These are phyloP conservation scores for Cyprinella venusta DNA, from an alignment of 2,797 vertebrate genomes.

Conservation along the genomic window DNA sequence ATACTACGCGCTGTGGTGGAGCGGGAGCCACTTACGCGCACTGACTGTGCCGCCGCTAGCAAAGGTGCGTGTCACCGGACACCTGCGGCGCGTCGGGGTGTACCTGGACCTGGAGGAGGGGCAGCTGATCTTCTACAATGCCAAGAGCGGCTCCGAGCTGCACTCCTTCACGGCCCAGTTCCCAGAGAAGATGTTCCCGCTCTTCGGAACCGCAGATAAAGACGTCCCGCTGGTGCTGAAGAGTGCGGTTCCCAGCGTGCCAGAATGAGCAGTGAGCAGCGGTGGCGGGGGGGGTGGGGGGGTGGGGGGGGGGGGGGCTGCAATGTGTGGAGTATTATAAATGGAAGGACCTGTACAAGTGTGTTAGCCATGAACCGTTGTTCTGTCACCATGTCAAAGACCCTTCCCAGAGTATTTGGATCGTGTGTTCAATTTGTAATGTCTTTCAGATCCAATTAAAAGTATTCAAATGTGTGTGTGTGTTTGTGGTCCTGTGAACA, in stretches of 20 bases:
- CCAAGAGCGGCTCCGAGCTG: conserved; percentile 73
- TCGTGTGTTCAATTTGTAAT: too few relatives aligned
- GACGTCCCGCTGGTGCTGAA: conserved; percentile 75
- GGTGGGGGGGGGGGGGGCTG: too few relatives aligned
- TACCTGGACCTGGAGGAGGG: conserved; percentile 77
- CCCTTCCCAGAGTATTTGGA: too few relatives aligned
- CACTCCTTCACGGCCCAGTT: conserved; percentile 68
- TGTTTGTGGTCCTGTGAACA: too few relatives aligned
- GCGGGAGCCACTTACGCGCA: conserved; percentile 68
- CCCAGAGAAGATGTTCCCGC: conserved; percentile 71
- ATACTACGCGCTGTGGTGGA: conserved; percentile 79
- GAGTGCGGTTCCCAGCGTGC: conserved; percentile 52
- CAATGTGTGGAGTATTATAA: too few relatives aligned
- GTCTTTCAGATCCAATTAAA: too few relatives aligned
- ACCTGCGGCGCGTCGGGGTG: conserved; percentile 73
- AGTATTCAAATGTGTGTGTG: too few relatives aligned
- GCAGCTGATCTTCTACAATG: conserved; percentile 76
- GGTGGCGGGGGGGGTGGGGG: too few relatives aligned
- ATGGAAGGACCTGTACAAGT: too few relatives aligned
- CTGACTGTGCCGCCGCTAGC: conserved; percentile 70
- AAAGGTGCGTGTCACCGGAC: conserved; percentile 71
- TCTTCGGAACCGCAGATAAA: conserved; percentile 78
- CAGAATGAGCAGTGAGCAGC: not conserved
- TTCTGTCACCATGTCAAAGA: too few relatives aligned
- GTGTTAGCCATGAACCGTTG: too few relatives aligned